A percentile compares a stretch with the other conserved stretches of the same genome.
phyloP scores from a whole-genome alignment of 1,140 invertebrate species.

The Neodiprion fabricii region DNA sequence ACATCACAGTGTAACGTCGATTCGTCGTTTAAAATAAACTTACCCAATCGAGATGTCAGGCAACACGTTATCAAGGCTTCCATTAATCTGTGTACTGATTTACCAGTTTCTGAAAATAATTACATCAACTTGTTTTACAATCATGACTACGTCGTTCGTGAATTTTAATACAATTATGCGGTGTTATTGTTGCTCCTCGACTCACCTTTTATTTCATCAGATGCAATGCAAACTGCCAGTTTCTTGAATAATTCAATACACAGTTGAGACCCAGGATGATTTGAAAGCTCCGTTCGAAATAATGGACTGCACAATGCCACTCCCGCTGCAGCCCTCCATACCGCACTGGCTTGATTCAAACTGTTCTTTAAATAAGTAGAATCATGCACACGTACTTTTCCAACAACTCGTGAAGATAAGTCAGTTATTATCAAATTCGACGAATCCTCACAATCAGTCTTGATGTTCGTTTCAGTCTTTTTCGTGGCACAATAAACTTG shows the following conservation, averaged over 20 bases:
- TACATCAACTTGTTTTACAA: slow-evolving; percentile 8
- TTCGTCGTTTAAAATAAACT: slow-evolving; percentile 35
- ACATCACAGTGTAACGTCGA: neutral
- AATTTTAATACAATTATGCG: slow-evolving; percentile 9
- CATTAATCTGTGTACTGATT: slow-evolving; percentile 52
- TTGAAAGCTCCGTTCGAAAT: slow-evolving; percentile 60
- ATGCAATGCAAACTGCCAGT: slow-evolving; percentile 45
- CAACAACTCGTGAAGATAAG: neutral
- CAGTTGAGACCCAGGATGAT: slow-evolving; percentile 40
- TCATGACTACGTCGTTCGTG: neutral
- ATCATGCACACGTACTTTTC: neutral
- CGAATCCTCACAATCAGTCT: neutral
- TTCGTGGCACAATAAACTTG: slow-evolving; percentile 16
- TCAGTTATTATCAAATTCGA: neutral
- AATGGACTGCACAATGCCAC: slow-evolving; percentile 66
- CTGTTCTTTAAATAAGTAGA: slow-evolving; percentile 25
- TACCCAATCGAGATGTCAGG: slow-evolving; percentile 52
- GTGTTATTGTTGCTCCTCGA: neutral
- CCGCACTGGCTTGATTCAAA: slow-evolving; percentile 51
- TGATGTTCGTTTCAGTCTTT: slow-evolving; percentile 26
- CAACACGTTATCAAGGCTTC: slow-evolving; percentile 58
- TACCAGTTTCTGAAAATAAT: slow-evolving; percentile 49
- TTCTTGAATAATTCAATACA: slow-evolving; percentile 41
- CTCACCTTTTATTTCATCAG: slow-evolving; percentile 49
- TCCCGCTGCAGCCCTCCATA: slow-evolving; percentile 67